phyloP scores from a whole-genome alignment of 2,113 vertebrate species.

The Raja brachyura region DNA sequence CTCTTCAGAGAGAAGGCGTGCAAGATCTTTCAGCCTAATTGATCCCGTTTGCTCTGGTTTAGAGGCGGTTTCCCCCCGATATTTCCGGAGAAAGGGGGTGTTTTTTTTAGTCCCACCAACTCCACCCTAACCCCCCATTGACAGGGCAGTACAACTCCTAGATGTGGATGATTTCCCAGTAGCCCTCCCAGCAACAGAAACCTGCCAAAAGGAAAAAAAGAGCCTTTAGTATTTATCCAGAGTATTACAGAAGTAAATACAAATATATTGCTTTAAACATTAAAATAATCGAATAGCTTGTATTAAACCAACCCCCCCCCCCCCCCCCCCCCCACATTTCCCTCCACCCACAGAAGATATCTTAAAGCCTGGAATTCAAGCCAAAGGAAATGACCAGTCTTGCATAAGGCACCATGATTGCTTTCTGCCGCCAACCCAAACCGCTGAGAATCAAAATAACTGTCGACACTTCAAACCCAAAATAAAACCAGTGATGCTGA shows the following conservation, averaged over 20 bases:
- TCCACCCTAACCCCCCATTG: constrained; percentile 73
- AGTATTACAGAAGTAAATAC: not conserved
- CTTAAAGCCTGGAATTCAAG: not conserved
- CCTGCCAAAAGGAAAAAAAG: constrained; percentile 50
- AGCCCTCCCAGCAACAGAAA: constrained; percentile 71
- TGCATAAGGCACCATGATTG: not conserved
- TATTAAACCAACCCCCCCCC: not conserved
- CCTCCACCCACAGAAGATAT: not conserved
- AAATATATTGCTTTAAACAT: not conserved
- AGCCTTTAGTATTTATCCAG: constrained; percentile 16
- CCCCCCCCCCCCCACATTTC: too few species aligned
- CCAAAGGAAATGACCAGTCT: not conserved
- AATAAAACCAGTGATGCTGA: too few species aligned
- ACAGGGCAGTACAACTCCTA: constrained; percentile 81
- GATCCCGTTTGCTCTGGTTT: constrained; percentile 30
- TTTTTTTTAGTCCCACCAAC: constrained; percentile 54
- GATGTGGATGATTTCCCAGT: constrained; percentile 74
- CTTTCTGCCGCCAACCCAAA: not conserved
- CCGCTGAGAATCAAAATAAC: not conserved
- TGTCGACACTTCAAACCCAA: too few species aligned
- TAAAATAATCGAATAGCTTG: not conserved
- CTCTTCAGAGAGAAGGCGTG: constrained; percentile 7
- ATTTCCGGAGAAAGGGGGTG: constrained; percentile 44
- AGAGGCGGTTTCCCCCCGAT: constrained; percentile 19
- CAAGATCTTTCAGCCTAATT: constrained; percentile 24